These are phyloP conservation scores for Mimachlamys varia DNA, from an alignment of 2,888 invertebrate genomes.

Conservation along the genomic window DNA sequence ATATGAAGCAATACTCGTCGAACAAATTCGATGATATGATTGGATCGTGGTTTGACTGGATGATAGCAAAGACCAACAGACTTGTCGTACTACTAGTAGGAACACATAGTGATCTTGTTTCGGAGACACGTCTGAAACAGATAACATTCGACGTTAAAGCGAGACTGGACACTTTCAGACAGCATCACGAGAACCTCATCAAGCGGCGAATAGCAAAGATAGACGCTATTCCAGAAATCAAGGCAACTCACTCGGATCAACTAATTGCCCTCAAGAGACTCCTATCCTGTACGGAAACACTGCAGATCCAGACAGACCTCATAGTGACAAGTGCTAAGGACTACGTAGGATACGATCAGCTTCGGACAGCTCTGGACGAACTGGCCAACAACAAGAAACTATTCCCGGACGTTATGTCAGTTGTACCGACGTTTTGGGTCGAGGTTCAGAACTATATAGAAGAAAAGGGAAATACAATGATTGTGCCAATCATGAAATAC, in stretches of 20 bases:
- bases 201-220: slow-evolving; percentile 74
- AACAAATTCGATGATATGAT: slow-evolving; percentile 73
- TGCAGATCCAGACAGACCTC: slow-evolving; percentile 71
- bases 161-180: slow-evolving; percentile 63
- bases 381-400: slow-evolving; percentile 70
- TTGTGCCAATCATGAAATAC: slow-evolving; percentile 75
- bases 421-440: slow-evolving; percentile 79
- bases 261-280: slow-evolving; percentile 75
- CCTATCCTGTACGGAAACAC: slow-evolving; percentile 67
- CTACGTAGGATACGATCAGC: slow-evolving; percentile 70
- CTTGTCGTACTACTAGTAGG: slow-evolving; percentile 76
- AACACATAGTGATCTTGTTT: slow-evolving; percentile 75
- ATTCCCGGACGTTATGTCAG: slow-evolving; percentile 72
- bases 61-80: slow-evolving; percentile 77
- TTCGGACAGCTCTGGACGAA: slow-evolving; percentile 70
- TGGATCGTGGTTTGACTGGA: slow-evolving; percentile 79
- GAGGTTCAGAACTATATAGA: slow-evolving; percentile 77
- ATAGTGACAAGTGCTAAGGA: slow-evolving; percentile 72
- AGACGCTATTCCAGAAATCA: slow-evolving; percentile 74
- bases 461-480: slow-evolving; percentile 74
- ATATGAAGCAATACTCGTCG: slow-evolving; percentile 73
- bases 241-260: slow-evolving; percentile 77
- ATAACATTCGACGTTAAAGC: slow-evolving; percentile 63
- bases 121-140: slow-evolving; percentile 54
- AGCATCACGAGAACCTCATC: slow-evolving; percentile 63